Percentiles rank a stretch among this genome's conserved stretches.
These are phyloP conservation scores for Sceloporus tristichus DNA, from an alignment of 2,113 vertebrate genomes.

Conservation along the genomic window DNA sequence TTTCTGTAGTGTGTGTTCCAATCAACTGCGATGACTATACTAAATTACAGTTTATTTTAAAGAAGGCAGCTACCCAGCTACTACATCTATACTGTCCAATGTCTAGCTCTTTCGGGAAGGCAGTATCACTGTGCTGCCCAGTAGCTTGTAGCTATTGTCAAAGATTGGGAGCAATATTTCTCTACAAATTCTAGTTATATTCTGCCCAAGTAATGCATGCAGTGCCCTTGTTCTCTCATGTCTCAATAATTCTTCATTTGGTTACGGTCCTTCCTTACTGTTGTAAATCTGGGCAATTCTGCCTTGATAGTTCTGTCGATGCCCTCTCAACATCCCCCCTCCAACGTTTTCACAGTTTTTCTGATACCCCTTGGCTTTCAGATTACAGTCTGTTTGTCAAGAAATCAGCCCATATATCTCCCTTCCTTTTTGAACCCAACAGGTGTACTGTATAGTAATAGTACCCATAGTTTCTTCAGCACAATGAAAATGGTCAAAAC, in stretches of 20 bases:
- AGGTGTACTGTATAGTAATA: neutral
- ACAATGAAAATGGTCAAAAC: neutral
- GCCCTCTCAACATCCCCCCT: neutral
- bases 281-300: neutral
- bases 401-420: neutral
- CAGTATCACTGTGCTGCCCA: neutral
- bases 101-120: neutral
- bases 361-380: neutral
- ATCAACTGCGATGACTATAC: neutral
- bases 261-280: neutral
- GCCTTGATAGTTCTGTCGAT: neutral
- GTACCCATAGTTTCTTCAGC: neutral
- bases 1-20: neutral
- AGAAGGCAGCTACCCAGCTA: neutral
- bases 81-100: neutral
- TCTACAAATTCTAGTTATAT: neutral
- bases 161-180: neutral
- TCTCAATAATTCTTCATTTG: neutral
- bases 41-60: conserved; percentile 22
- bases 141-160: neutral
- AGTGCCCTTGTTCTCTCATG: neutral
- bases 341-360: neutral
- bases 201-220: too few relatives aligned
- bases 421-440: neutral
- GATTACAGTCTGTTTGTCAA: neutral